Evolutionary conservation across 2,797 vertebrate species (phyloP).

Genomic region (Petrocephalus schoutedeni): DNA sequence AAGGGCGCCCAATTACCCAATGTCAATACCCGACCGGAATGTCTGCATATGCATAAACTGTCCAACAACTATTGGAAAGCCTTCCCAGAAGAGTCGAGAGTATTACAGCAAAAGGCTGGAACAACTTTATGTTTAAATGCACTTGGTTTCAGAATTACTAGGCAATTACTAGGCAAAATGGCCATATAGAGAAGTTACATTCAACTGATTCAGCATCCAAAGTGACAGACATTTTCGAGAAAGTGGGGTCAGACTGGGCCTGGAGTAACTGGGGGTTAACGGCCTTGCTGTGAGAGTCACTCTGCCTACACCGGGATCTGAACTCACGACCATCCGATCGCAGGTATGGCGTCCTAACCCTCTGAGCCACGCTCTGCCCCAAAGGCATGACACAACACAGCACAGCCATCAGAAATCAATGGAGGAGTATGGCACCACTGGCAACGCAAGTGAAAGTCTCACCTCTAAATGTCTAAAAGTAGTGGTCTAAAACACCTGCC

Average conservation of each 20-base stretch:
- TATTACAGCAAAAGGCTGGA: too few relatives aligned
- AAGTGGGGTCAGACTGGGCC: background rate
- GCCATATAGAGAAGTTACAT: background rate
- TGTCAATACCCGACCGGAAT: background rate
- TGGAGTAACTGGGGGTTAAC: background rate
- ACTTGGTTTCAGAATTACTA: background rate
- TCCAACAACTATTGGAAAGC: background rate
- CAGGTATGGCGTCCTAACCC: too few relatives aligned
- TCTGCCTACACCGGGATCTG: too few relatives aligned
- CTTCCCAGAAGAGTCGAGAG: background rate
- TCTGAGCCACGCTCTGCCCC: too few relatives aligned
- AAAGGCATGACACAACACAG: too few relatives aligned
- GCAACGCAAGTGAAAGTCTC: background rate
- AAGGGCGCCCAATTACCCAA: background rate
- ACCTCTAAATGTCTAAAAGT: background rate
- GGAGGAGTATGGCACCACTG: background rate
- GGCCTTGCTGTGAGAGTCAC: too few relatives aligned
- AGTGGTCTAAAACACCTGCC: background rate
- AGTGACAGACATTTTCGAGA: background rate
- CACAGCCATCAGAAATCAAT: too few relatives aligned
- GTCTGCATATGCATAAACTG: background rate
- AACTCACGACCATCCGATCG: too few relatives aligned
- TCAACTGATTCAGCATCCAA: background rate
- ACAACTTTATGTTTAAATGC: background rate
- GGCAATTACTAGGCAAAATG: background rate